Evolutionary conservation across 2,113 vertebrate genomes (phyloP).

Genomic region (Clarias macrocephalus): DNA sequence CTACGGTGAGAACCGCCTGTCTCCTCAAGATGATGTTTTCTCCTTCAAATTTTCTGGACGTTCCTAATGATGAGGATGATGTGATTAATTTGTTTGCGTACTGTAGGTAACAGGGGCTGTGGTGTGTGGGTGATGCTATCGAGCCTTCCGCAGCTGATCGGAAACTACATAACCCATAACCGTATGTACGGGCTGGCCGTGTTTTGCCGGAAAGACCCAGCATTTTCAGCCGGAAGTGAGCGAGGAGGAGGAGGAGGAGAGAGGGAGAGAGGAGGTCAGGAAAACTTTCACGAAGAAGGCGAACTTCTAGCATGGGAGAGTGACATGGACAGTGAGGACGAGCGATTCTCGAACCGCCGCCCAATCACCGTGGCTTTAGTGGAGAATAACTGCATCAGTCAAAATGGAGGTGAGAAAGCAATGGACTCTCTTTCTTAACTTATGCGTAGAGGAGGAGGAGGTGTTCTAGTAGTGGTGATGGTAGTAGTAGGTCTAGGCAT

Average conservation of each 20-base stretch:
- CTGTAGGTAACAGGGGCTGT: constrained; percentile 84
- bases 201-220: constrained; percentile 83
- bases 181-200: constrained; percentile 85
- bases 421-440: neutral
- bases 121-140: constrained; percentile 89
- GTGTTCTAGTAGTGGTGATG: neutral
- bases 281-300: constrained; percentile 85
- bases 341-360: constrained; percentile 69
- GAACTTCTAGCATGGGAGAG: constrained; percentile 83
- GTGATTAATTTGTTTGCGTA: neutral
- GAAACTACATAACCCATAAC: constrained; percentile 85
- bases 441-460: neutral
- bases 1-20: constrained; percentile 74
- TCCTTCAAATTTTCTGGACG: neutral
- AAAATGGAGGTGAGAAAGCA: constrained; percentile 76
- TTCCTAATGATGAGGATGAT: neutral
- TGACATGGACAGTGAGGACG: constrained; percentile 82
- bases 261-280: constrained; percentile 72
- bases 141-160: constrained; percentile 84
- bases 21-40: neutral
- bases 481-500: neutral
- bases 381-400: constrained; percentile 85
- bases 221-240: constrained; percentile 61
- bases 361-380: constrained; percentile 80
- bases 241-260: constrained; percentile 67